Conservation (phyloP, 2,888 invertebrate genomes). For the Meta bourneti region DNA sequence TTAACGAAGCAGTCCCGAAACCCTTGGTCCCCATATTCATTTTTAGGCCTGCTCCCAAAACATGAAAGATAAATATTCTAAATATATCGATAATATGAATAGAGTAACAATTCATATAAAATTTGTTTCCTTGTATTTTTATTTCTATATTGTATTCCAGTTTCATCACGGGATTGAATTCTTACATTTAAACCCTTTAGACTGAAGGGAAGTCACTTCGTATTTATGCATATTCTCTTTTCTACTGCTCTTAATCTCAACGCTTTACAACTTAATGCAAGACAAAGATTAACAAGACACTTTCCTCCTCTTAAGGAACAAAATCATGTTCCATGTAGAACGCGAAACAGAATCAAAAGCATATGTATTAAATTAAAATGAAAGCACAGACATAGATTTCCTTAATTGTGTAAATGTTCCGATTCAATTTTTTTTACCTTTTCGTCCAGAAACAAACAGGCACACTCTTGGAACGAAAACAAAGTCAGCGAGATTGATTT, state of each 20-base stretch:
- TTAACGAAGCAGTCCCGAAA: too few species aligned
- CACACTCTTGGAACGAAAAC: neutral
- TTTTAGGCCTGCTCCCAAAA: too few species aligned
- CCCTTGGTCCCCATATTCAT: too few species aligned
- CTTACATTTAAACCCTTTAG: too few species aligned
- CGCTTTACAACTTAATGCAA: neutral
- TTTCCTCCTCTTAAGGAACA: conserved; percentile 11
- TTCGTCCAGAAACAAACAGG: too few species aligned
- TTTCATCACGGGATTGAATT: too few species aligned
- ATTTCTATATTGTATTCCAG: too few species aligned
- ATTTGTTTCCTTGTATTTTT: too few species aligned
- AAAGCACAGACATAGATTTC: conserved; percentile 8
- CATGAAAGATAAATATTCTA: too few species aligned
- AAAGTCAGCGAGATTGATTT: neutral
- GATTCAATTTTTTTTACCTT: neutral
- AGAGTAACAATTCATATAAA: too few species aligned
- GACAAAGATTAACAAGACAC: conserved; percentile 6
- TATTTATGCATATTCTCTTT: neutral
- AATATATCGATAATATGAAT: too few species aligned
- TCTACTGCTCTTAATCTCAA: neutral
- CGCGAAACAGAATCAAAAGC: neutral
- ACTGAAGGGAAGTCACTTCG: neutral
- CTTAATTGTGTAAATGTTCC: conserved; percentile 30
- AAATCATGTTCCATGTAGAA: neutral
- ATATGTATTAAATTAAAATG: neutral